Percentiles rank a stretch among this genome's conserved stretches.
Evolutionary conservation across 2,113 vertebrate species (phyloP).

Genomic region (Xiphophorus hellerii): DNA sequence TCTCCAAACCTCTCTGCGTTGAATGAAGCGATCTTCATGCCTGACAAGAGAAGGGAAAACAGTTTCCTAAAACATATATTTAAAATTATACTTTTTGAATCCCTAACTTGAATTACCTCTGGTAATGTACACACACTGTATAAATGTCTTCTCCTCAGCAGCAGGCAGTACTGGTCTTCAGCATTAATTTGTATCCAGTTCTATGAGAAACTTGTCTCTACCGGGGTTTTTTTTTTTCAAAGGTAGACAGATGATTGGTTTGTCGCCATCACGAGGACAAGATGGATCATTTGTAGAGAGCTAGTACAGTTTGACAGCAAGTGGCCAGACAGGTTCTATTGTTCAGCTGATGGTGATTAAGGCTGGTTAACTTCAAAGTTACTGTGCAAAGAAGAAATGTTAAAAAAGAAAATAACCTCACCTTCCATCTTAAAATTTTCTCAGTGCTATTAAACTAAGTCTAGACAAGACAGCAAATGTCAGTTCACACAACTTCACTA

Average conservation of each 20-base stretch:
- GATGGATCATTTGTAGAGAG: background rate
- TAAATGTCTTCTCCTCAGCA: background rate
- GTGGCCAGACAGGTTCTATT: conserved; percentile 24
- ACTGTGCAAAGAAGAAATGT: background rate
- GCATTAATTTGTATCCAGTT: conserved; percentile 14
- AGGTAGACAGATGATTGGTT: conserved; percentile 1
- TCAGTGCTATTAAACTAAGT: too few species aligned
- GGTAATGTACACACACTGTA: background rate
- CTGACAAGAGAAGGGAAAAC: background rate
- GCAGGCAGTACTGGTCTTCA: background rate
- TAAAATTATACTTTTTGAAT: background rate
- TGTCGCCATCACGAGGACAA: background rate
- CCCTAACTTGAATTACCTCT: conserved; percentile 1
- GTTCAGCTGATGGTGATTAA: background rate
- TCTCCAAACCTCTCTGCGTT: conserved; percentile 55
- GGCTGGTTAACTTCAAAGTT: background rate
- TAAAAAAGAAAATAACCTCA: background rate
- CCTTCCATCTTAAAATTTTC: background rate
- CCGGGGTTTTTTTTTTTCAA: conserved; percentile 10
- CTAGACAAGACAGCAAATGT: too few species aligned
- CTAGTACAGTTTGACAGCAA: background rate
- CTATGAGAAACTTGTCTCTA: background rate
- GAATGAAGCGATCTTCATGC: conserved; percentile 65
- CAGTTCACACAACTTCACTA: too few species aligned
- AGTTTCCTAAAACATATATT: background rate